Base-by-base conservation (phyloP, 2,888 invertebrate species). In the Diplazon laetatorius region DNA sequence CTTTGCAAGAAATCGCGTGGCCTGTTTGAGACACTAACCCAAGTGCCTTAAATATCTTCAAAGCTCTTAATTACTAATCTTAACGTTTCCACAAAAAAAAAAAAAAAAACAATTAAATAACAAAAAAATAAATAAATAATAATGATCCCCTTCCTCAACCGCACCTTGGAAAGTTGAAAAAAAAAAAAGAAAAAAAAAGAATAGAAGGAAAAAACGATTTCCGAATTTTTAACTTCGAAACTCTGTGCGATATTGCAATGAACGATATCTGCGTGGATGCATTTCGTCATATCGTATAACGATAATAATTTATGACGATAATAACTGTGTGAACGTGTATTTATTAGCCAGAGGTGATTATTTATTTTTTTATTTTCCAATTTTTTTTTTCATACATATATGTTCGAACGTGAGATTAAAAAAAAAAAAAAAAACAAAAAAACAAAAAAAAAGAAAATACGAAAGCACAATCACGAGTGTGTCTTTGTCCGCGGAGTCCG, bases 21-120 rank as follows among this genome's bases (percentile, higher is more conserved):
- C 52, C 52, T 57, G 50, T 65, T 65, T 57, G 57, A 70, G 63
- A 66, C 74, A 74, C 66, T 76, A 81, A 84, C 84, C 84, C 85
- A 87, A 87, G 88, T 88, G 88, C 87, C 88, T 88, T 88, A 87
- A 85, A 70, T 52, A 63, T 70, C 69, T 48, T 59, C 57, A 52
- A 35, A 65, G 22, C 70, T 66, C 20, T 37, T 70, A 50, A 55
- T 70, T n/a, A n/a, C 30, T 57, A 35, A 70, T 70, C 59, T n/a
- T 35, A 59, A 50, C 20, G 35, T 70, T 30, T 30, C 30, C 30
- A 30, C 30, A 30, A 5, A 30, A 30, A 6, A 30, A n/a, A n/a
- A n/a, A n/a, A n/a, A n/a, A n/a, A n/a, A n/a, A n/a, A n/a, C n/a
- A n/a, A n/a, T n/a, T n/a, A n/a, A n/a, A n/a, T n/a, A n/a, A n/a